Percentiles rank a stretch among this genome's conserved stretches.
These are phyloP conservation scores for Caenorhabditis virilis DNA, from an alignment of 2,888 invertebrate genomes.

Conservation along the genomic window DNA sequence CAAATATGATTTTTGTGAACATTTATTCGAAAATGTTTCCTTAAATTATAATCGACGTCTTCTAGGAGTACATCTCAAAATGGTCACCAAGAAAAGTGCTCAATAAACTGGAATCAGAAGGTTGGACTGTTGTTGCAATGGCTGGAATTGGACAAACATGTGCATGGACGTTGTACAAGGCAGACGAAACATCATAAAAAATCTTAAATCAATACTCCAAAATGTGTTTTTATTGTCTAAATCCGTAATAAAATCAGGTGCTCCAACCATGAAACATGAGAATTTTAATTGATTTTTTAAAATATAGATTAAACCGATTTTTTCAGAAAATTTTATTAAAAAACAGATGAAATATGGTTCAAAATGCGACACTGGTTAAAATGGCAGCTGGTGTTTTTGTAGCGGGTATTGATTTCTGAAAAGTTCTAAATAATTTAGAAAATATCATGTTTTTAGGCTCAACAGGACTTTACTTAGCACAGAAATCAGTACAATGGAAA, in stretches of 20 bases:
- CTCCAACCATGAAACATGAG: too few species aligned
- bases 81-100: conserved; percentile 70
- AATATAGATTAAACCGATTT: neutral
- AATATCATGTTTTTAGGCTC: too few species aligned
- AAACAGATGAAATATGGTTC: conserved; percentile 28
- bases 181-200: conserved; percentile 8
- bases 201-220: neutral
- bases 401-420: too few species aligned
- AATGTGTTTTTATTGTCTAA: too few species aligned
- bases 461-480: conserved; percentile 59
- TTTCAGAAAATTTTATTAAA: neutral
- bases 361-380: conserved; percentile 55
- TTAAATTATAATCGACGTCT: too few species aligned
- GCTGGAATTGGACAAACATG: conserved; percentile 72
- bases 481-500: conserved; percentile 56
- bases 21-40: too few species aligned
- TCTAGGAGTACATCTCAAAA: conserved; percentile 67
- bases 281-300: neutral
- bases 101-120: conserved; percentile 70
- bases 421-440: too few species aligned
- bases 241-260: too few species aligned
- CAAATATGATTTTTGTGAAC: too few species aligned
- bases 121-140: conserved; percentile 70
- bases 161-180: conserved; percentile 71
- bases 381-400: conserved; percentile 62